Base-by-base conservation (phyloP, 2,113 vertebrate genomes). In the Prinia subflava region DNA sequence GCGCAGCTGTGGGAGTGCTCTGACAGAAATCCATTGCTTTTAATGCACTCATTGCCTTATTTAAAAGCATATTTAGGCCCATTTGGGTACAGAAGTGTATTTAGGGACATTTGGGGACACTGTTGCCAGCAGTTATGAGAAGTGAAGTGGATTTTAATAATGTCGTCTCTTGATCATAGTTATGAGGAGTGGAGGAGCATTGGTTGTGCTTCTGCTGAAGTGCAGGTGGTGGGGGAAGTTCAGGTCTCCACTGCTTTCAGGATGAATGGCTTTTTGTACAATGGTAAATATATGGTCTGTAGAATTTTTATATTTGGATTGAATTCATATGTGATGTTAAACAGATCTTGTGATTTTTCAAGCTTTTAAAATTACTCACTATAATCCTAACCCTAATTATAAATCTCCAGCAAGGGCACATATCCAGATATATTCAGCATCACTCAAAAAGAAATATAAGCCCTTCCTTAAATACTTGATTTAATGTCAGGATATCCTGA, bases 401-500 rank as follows among this genome's bases (percentile, higher is more conserved):
- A 89, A 92, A 84, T 92, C 83, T 89, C 86, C 47, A 93, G 69
- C 68, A 83, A 93, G 83, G 80, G 83, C 73, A 71, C 14, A 16
- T 55, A 89, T 74, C 73, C 92, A 94, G 86, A 90, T 89, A 49
- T 20, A 83, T 63, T 92, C 64, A 81, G 42, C 21, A 53, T 81
- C 47, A 62, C 79, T 95, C 46, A 59, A 70, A 93, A 92, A 67
- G 68, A 85, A 92, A 88, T 41, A 11, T 55, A 93, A 90, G 44
- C 47, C 52, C 9, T 81, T 90, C 55, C 64, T 90, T 77, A 93
- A 92, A 77, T 94, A 83, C 83, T 90, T 94, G 73, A 78, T 89
- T 93, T 87, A 96, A 59, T 88, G 64, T 67, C 68, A 87, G 64
- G 56, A 77, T 94, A 89, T 89, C 86, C 89, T 94, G 89, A 90